Conservation (phyloP, 2,113 vertebrate species). For the Rhynchopsitta pachyrhyncha region DNA sequence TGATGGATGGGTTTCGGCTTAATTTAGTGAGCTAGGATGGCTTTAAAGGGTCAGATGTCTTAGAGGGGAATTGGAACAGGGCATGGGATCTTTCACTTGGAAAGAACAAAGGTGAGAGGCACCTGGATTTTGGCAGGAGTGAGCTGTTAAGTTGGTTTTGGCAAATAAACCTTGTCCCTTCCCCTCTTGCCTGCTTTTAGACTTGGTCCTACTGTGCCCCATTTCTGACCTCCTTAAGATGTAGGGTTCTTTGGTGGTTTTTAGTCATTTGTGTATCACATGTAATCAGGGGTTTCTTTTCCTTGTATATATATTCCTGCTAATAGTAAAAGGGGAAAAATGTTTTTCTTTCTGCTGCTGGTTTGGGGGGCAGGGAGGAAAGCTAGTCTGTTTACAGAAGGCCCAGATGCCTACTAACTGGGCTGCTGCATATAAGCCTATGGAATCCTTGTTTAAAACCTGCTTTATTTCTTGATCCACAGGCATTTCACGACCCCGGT, state of each 20-base stretch:
- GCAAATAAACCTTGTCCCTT: not conserved
- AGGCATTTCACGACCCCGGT: constrained; percentile 92
- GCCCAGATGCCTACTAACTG: not conserved
- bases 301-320: not conserved
- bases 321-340: not conserved
- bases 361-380: not conserved
- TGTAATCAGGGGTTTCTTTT: not conserved
- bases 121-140: not conserved
- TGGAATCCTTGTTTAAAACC: not conserved
- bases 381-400: not conserved
- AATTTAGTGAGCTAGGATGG: not conserved
- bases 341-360: not conserved
- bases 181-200: not conserved
- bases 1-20: not conserved
- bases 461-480: not conserved
- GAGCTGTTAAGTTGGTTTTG: not conserved
- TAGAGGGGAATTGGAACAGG: not conserved
- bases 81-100: not conserved
- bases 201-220: accelerated
- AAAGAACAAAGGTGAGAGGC: not conserved
- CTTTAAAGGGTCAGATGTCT: not conserved
- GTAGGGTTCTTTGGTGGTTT: not conserved
- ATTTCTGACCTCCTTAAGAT: not conserved
- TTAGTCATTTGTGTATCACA: not conserved
- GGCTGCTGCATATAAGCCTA: not conserved